These are phyloP conservation scores for Acanthosepion pharaonis DNA, from an alignment of 2,888 invertebrate genomes.

Conservation along the genomic window DNA sequence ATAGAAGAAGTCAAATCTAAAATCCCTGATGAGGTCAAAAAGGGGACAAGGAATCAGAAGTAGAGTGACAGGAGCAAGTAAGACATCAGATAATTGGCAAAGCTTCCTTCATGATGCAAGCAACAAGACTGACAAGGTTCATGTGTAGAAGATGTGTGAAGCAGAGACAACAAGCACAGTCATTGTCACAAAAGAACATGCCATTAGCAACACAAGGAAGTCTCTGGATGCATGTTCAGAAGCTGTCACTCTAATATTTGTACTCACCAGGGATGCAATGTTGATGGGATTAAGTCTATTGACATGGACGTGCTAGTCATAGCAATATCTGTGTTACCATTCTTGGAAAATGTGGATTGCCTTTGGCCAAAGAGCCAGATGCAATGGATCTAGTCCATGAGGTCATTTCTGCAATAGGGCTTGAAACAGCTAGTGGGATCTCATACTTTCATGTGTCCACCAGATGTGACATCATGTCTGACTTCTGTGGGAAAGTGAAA, in stretches of 20 bases:
- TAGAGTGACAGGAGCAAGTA: constrained; percentile 48
- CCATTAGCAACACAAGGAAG: constrained; percentile 43
- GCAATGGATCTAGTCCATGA: constrained; percentile 52
- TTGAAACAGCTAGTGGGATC: constrained; percentile 49
- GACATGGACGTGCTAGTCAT: constrained; percentile 52
- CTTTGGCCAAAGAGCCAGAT: constrained; percentile 49
- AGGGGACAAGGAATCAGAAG: constrained; percentile 49
- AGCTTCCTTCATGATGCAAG: constrained; percentile 47
- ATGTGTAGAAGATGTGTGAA: constrained; percentile 47
- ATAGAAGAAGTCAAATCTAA: constrained; percentile 39
- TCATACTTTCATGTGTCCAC: constrained; percentile 49
- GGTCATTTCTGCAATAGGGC: constrained; percentile 51
- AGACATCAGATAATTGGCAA: constrained; percentile 39
- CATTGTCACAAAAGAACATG: constrained; percentile 48
- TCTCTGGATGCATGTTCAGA: background rate
- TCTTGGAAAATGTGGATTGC: constrained; percentile 50
- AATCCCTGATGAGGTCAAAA: constrained; percentile 49
- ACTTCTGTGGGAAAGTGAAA: constrained; percentile 47
- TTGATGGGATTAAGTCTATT: constrained; percentile 46
- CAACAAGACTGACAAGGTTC: constrained; percentile 50
- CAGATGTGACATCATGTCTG: constrained; percentile 51
- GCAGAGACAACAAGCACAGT: constrained; percentile 42
- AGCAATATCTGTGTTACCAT: constrained; percentile 47
- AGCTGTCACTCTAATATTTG: too few species aligned
- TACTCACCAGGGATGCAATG: too few species aligned